A percentile compares a stretch with the other conserved stretches of the same genome.
phyloP scores from a whole-genome alignment of 2,888 invertebrate species.

The Sthenelais limicola region DNA sequence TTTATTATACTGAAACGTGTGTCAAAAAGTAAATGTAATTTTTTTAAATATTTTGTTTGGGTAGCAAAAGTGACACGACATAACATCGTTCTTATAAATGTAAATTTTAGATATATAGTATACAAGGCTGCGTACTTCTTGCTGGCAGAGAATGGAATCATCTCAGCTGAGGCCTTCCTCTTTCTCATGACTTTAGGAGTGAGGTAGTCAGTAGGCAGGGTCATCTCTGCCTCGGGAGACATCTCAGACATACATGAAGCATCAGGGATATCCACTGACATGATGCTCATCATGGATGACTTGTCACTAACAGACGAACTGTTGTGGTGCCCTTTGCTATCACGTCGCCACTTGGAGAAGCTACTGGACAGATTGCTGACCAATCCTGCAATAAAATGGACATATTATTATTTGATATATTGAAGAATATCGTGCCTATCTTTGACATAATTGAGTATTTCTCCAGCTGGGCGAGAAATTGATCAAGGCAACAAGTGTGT shows the following conservation, averaged over 20 bases:
- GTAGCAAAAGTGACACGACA: no score
- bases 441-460: no score
- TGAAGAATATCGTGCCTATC: no score
- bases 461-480: no score
- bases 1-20: not conserved
- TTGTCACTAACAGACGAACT: conserved; percentile 48
- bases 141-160: conserved; percentile 61
- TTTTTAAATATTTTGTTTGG: no score
- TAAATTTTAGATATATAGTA: no score
- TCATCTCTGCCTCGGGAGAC: conserved; percentile 4
- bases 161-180: conserved; percentile 58
- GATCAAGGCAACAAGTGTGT: no score
- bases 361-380: conserved; percentile 66
- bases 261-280: conserved; percentile 28
- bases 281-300: conserved; percentile 43
- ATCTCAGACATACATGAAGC: conserved; percentile 29
- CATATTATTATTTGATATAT: no score
- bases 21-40: no score
- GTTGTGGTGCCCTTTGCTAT: conserved; percentile 43
- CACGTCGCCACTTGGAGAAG: conserved; percentile 62
- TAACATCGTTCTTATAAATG: no score
- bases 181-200: conserved; percentile 65
- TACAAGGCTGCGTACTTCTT: conserved; percentile 67
- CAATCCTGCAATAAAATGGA: conserved; percentile 59
- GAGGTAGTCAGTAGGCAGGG: conserved; percentile 20